Conservation (phyloP, 2,113 vertebrate genomes). For the Sander vitreus region DNA sequence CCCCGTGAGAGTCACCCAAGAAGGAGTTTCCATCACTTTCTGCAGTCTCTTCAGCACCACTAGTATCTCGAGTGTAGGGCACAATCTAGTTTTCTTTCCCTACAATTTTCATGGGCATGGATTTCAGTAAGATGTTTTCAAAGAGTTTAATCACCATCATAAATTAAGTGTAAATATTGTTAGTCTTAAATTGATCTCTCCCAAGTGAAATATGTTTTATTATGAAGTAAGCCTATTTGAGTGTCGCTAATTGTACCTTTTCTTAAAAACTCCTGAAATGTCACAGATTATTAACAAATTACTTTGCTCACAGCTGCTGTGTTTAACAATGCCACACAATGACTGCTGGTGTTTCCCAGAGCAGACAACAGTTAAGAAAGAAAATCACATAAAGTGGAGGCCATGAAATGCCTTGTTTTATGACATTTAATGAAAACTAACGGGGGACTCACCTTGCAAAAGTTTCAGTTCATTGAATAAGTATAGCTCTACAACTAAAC, state of each 20-base stretch:
- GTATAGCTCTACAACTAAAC: not conserved
- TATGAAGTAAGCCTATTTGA: not conserved
- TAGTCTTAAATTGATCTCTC: not conserved
- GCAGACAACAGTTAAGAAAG: not conserved
- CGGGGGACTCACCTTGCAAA: not conserved
- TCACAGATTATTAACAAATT: not conserved
- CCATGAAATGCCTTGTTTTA: not conserved
- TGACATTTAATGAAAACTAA: not conserved
- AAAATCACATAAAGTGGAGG: not conserved
- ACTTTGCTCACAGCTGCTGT: not conserved
- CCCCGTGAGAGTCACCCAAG: not conserved
- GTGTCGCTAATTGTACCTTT: not conserved
- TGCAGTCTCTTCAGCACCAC: conserved; percentile 4
- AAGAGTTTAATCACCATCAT: not conserved
- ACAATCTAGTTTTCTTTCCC: not conserved
- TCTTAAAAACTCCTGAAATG: not conserved
- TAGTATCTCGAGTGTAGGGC: not conserved
- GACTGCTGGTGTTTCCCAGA: not conserved
- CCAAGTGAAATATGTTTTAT: not conserved
- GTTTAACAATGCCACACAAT: not conserved
- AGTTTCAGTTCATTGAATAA: not conserved
- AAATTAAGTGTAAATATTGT: not conserved
- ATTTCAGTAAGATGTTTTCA: not conserved
- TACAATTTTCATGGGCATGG: not conserved
- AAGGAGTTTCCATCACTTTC: conserved; percentile 25